phyloP scores from a whole-genome alignment of 2,113 vertebrate genomes.

The Pampusana beccarii region DNA sequence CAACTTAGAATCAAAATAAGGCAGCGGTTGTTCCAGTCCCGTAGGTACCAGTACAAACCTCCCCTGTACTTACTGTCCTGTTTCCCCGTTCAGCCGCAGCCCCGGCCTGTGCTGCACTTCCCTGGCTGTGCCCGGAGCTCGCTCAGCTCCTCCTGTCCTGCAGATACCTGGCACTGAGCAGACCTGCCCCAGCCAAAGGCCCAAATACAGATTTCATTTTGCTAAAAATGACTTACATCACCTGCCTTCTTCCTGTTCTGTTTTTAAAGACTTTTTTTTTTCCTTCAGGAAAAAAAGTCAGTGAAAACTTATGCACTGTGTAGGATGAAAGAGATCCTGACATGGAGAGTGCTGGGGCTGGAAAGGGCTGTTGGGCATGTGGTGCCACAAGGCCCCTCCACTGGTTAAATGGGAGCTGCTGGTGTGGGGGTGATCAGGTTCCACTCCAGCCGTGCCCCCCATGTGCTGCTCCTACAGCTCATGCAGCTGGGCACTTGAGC shows the following conservation, averaged over 20 bases:
- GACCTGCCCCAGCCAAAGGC: background rate
- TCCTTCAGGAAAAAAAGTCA: background rate
- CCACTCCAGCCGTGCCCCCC: accelerated
- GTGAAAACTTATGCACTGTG: background rate
- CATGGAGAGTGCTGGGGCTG: background rate
- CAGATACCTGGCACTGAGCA: background rate
- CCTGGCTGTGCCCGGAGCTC: background rate
- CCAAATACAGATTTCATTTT: background rate
- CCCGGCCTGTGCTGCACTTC: background rate
- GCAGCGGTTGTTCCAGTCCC: background rate
- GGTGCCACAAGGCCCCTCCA: background rate
- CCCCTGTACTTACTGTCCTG: accelerated
- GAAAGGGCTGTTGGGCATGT: background rate
- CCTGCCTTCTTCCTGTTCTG: background rate
- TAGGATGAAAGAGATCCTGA: background rate
- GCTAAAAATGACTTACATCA: background rate
- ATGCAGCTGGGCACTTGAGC: background rate
- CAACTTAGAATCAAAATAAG: background rate
- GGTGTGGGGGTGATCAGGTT: background rate
- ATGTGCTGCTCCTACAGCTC: background rate
- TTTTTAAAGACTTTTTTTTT: background rate
- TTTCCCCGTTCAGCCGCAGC: background rate
- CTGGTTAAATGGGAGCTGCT: background rate
- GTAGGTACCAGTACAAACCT: background rate
- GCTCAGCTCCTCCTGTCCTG: background rate